Evolutionary conservation across 2,113 vertebrate species (phyloP).

Genomic region (Oenanthe oenanthe): DNA sequence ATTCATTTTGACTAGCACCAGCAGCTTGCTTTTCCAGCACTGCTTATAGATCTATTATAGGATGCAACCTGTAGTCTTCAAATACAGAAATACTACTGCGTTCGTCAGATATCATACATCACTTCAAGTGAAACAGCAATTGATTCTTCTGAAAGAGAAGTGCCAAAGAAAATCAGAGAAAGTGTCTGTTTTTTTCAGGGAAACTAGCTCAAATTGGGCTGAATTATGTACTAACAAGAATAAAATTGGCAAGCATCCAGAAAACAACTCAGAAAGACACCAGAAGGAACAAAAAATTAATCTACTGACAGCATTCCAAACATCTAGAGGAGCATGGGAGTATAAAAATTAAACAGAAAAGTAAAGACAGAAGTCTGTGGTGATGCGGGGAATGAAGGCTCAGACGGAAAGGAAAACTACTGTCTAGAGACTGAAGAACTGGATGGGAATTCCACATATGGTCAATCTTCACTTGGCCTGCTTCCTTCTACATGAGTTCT

Average conservation of each 20-base stretch:
- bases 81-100: neutral
- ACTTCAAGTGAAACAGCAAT: neutral
- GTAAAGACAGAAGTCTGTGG: neutral
- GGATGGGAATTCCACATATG: neutral
- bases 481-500: neutral
- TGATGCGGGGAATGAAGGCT: fast-evolving
- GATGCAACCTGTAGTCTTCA: neutral
- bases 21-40: neutral
- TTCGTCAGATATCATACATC: neutral
- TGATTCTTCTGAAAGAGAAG: neutral
- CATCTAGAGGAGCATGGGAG: neutral
- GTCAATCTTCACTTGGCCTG: neutral
- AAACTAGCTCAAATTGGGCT: neutral
- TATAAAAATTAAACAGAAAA: neutral
- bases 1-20: neutral
- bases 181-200: neutral
- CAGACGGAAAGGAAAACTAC: neutral
- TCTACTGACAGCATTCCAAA: neutral
- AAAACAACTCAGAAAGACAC: neutral
- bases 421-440: neutral
- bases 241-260: neutral
- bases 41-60: neutral
- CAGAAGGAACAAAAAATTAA: neutral
- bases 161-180: neutral
- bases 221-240: neutral